Evolutionary conservation across 2,797 vertebrate species (phyloP).

Genomic region (Sebastes variabilis): DNA sequence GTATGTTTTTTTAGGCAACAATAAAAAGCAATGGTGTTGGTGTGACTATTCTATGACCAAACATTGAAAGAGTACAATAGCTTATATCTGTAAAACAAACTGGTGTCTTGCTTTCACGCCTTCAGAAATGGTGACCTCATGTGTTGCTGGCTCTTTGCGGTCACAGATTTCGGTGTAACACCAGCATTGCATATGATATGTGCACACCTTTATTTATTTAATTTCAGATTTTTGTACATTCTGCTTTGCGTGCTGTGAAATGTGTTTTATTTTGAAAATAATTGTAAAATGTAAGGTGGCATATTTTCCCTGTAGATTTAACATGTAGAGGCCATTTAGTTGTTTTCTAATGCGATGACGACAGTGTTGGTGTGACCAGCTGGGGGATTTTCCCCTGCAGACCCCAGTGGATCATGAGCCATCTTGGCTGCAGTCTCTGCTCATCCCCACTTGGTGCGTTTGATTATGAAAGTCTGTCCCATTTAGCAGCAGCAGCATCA

Average conservation of each 20-base stretch:
- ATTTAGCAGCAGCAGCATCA: not conserved
- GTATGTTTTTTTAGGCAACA: fast-evolving
- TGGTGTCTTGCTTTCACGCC: no score
- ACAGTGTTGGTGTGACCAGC: conserved; percentile 16
- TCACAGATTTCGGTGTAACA: fast-evolving
- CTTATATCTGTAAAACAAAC: no score
- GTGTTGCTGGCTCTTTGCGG: no score
- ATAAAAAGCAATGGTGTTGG: no score
- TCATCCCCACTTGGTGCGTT: not conserved
- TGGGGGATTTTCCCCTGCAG: conserved; percentile 25
- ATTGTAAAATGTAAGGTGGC: not conserved
- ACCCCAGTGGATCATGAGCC: conserved; percentile 21
- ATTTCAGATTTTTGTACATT: not conserved
- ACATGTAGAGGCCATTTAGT: not conserved
- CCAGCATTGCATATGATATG: not conserved
- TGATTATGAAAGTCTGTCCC: conserved; percentile 10
- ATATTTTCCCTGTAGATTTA: not conserved
- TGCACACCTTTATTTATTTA: not conserved
- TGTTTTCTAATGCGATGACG: not conserved
- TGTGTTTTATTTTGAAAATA: not conserved
- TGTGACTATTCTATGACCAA: no score
- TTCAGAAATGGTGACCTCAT: no score
- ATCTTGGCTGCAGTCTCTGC: conserved; percentile 27
- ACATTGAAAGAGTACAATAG: no score
- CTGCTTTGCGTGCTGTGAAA: not conserved